phyloP scores from a whole-genome alignment of 2,888 invertebrate species.

The Axea sp. region DNA sequence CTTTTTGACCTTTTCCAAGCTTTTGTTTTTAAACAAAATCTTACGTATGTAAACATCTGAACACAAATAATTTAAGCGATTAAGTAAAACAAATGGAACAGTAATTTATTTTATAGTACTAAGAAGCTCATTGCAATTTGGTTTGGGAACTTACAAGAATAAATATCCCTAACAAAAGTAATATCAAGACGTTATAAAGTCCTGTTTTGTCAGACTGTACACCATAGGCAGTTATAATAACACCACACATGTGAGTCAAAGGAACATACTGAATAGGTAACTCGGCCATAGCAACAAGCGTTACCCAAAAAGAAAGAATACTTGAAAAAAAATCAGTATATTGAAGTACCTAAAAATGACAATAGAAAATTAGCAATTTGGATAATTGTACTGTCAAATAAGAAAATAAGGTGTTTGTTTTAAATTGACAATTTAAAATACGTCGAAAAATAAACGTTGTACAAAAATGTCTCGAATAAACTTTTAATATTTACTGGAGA shows the following conservation, averaged over 20 bases:
- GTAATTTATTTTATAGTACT: too few relatives aligned
- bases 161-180: conserved; percentile 76
- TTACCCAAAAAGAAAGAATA: conserved; percentile 82
- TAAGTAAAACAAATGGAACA: too few relatives aligned
- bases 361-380: too few relatives aligned
- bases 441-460: too few relatives aligned
- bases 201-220: conserved; percentile 81
- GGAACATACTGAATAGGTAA: conserved; percentile 78
- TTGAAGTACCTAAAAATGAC: conserved; percentile 80
- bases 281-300: conserved; percentile 81
- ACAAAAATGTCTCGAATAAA: too few relatives aligned
- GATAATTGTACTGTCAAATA: too few relatives aligned
- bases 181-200: conserved; percentile 80
- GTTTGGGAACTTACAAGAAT: conserved; percentile 70
- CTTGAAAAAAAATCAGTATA: conserved; percentile 83
- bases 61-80: conserved; percentile 22
- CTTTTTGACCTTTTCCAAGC: conserved; percentile 67
- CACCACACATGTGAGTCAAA: conserved; percentile 81
- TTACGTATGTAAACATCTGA: conserved; percentile 68
- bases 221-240: conserved; percentile 80
- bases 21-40: conserved; percentile 67
- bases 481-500: too few relatives aligned
- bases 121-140: too few relatives aligned
- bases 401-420: too few relatives aligned
- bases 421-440: too few relatives aligned